phyloP scores from a whole-genome alignment of 2,797 vertebrate species.

The Pangasius krempfi region DNA sequence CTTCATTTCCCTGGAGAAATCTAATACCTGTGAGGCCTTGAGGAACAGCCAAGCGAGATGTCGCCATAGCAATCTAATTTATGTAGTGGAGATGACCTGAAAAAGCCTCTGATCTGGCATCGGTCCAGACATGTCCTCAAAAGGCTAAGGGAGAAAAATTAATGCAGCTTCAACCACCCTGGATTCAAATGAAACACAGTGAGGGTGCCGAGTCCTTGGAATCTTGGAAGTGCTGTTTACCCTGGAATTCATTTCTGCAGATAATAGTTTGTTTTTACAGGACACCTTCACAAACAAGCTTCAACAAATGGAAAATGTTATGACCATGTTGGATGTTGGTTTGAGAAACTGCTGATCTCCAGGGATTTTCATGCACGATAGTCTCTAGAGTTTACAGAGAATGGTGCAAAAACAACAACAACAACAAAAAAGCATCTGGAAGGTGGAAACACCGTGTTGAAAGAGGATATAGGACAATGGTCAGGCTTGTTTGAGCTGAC shows the following conservation, averaged over 20 bases:
- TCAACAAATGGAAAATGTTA: background rate
- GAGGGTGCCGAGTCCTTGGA: background rate
- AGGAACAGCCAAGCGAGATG: conserved; percentile 57
- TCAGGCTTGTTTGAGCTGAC: background rate
- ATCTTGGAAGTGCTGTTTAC: background rate
- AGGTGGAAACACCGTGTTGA: background rate
- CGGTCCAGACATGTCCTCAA: conserved; percentile 22
- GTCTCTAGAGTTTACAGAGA: no score
- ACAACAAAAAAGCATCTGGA: background rate
- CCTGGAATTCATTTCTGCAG: background rate
- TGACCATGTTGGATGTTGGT: background rate
- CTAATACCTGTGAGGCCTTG: conserved; percentile 51
- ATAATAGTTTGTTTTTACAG: background rate
- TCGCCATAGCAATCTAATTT: conserved; percentile 18
- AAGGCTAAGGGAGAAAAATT: background rate
- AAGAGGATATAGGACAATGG: background rate
- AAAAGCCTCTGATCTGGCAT: conserved; percentile 21
- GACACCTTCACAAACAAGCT: background rate
- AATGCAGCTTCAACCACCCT: conserved; percentile 1
- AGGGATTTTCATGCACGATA: background rate
- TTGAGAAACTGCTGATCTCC: background rate
- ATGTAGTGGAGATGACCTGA: conserved; percentile 23
- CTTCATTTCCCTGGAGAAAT: conserved; percentile 11
- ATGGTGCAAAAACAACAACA: no score
- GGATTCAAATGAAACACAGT: conserved; percentile 17